phyloP scores from a whole-genome alignment of 1,140 invertebrate genomes.

The Acromyrmex echinatior region DNA sequence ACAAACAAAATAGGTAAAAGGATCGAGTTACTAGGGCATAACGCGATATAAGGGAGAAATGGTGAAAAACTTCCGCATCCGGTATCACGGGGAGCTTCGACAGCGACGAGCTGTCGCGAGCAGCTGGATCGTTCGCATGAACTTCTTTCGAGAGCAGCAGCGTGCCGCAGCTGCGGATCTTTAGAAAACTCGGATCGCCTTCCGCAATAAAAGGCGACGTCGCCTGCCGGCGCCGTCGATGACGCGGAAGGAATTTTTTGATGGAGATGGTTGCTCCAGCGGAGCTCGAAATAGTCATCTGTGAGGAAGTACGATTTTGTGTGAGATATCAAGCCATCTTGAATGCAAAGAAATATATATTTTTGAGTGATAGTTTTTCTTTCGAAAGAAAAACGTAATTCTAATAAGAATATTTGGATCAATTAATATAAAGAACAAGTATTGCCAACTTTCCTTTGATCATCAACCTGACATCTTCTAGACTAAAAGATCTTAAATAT shows the following conservation, averaged over 20 bases:
- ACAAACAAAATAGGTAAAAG: constrained; percentile 28
- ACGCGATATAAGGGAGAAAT: constrained; percentile 56
- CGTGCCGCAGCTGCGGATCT: constrained; percentile 50
- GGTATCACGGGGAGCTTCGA: constrained; percentile 63
- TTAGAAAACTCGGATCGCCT: constrained; percentile 52
- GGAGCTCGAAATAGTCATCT: constrained; percentile 45
- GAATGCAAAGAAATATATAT: neutral
- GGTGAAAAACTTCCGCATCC: constrained; percentile 70
- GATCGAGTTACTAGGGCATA: constrained; percentile 69
- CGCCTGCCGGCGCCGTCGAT: constrained; percentile 56
- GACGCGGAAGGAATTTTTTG: constrained; percentile 56
- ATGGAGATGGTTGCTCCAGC: constrained; percentile 48
- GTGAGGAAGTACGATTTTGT: neutral
- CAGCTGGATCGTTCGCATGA: constrained; percentile 59
- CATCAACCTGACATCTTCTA: too few relatives aligned
- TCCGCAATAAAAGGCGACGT: constrained; percentile 62
- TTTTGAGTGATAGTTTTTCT: neutral
- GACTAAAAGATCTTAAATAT: too few relatives aligned
- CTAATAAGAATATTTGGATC: neutral
- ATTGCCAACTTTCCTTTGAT: too few relatives aligned
- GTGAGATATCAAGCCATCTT: constrained; percentile 14
- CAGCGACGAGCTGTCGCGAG: constrained; percentile 52
- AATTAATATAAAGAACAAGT: neutral
- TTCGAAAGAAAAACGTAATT: neutral
- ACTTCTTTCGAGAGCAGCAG: constrained; percentile 21